A percentile compares a stretch with the other conserved stretches of the same genome.
These are phyloP conservation scores for Canis aureus DNA, from an alignment of 2,113 vertebrate genomes.

Conservation along the genomic window DNA sequence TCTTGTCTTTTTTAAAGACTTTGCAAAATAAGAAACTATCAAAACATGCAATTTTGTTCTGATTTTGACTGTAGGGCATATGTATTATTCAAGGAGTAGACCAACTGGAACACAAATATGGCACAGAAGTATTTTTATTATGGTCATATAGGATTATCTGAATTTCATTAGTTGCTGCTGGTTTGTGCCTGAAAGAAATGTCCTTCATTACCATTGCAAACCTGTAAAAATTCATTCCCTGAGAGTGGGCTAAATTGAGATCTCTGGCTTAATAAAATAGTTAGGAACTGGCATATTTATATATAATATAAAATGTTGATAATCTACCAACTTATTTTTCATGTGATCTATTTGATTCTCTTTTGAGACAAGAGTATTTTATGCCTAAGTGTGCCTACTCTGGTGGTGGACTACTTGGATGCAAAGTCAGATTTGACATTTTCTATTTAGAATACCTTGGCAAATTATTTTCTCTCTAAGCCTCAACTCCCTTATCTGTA, in stretches of 20 bases:
- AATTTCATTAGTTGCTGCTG: slow-evolving; percentile 64
- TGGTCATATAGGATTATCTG: slow-evolving; percentile 56
- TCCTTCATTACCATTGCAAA: slow-evolving; percentile 30
- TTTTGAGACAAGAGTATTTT: neutral
- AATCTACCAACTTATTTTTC: neutral
- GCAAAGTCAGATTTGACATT: neutral
- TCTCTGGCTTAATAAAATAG: neutral
- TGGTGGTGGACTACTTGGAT: neutral
- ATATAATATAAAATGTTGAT: slow-evolving; percentile 21
- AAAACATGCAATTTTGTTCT: slow-evolving; percentile 54
- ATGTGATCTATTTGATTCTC: neutral
- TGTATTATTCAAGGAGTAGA: slow-evolving; percentile 67
- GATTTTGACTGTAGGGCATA: slow-evolving; percentile 42
- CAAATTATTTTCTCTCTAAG: neutral
- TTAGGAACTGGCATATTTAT: neutral
- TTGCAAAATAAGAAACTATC: slow-evolving; percentile 53
- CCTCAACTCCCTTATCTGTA: neutral
- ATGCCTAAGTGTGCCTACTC: neutral
- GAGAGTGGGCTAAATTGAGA: neutral
- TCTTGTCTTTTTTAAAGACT: slow-evolving; percentile 21
- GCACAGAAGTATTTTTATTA: slow-evolving; percentile 68
- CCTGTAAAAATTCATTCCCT: neutral
- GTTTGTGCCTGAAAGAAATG: slow-evolving; percentile 52
- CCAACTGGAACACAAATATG: slow-evolving; percentile 68
- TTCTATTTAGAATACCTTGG: neutral